phyloP scores from a whole-genome alignment of 1,140 invertebrate genomes.

The Ooceraea biroi region DNA sequence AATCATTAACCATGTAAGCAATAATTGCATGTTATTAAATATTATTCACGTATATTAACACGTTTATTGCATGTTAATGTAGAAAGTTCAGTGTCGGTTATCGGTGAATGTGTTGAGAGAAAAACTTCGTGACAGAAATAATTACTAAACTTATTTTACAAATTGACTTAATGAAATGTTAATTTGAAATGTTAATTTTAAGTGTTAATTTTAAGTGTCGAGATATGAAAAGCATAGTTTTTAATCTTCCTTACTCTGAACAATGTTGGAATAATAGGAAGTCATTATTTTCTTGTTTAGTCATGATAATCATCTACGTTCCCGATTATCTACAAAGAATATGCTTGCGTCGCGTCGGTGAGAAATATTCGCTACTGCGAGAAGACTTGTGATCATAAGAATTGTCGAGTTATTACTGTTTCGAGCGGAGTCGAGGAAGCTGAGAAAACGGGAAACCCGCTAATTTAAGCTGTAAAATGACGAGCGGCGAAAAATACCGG shows the following conservation, averaged over 20 bases:
- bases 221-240: not conserved
- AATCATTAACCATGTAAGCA: too few relatives aligned
- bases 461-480: not conserved
- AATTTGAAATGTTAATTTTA: too few relatives aligned
- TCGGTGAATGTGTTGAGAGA: too few relatives aligned
- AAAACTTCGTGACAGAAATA: too few relatives aligned
- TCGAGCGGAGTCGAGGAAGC: not conserved
- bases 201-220: too few relatives aligned
- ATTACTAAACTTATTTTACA: too few relatives aligned
- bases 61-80: too few relatives aligned
- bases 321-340: not conserved
- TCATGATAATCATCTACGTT: too few relatives aligned
- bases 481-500: conserved; percentile 17
- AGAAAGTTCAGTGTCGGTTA: too few relatives aligned
- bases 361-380: not conserved
- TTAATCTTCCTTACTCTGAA: not conserved
- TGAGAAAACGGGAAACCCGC: not conserved
- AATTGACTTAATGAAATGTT: too few relatives aligned
- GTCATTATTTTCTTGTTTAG: not conserved
- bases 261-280: not conserved
- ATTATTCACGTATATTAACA: too few relatives aligned
- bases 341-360: not conserved
- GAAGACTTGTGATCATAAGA: not conserved
- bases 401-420: not conserved
- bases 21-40: too few relatives aligned